A percentile compares a stretch with the other conserved stretches of the same genome.
Conservation (phyloP, 2,113 vertebrate genomes). For the Gnathonemus longibarbis region DNA sequence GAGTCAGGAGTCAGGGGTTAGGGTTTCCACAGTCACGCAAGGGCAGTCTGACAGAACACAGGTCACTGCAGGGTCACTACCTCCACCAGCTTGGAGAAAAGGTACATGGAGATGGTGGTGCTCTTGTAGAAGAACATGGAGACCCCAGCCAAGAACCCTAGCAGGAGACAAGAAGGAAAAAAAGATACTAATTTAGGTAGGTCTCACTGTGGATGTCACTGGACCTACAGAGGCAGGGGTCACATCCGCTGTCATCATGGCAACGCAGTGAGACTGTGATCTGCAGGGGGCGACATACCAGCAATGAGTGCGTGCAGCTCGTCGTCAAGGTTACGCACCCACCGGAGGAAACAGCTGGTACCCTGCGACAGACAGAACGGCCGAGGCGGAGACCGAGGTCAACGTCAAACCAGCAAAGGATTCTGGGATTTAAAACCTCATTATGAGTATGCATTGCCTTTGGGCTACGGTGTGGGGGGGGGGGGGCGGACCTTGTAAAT, state of each 20-base stretch:
- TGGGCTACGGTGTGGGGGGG: neutral
- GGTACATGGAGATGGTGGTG: slow-evolving; percentile 97
- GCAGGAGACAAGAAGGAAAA: neutral
- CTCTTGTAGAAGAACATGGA: slow-evolving; percentile 99
- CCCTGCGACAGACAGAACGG: slow-evolving; percentile 59
- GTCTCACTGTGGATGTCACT: neutral
- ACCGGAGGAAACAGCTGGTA: slow-evolving; percentile 89
- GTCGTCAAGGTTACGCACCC: slow-evolving; percentile 90
- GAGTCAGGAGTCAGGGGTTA: neutral
- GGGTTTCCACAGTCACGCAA: too few species aligned
- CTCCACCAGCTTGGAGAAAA: slow-evolving; percentile 95
- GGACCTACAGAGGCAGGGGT: neutral
- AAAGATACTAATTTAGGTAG: neutral
- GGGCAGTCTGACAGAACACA: neutral
- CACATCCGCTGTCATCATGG: neutral
- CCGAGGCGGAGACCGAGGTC: neutral
- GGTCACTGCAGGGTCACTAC: slow-evolving; percentile 52
- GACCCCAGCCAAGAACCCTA: slow-evolving; percentile 88
- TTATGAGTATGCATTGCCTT: neutral
- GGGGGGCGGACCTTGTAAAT: slow-evolving; percentile 89
- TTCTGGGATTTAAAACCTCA: neutral
- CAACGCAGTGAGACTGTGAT: neutral
- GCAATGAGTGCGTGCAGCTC: slow-evolving; percentile 93
- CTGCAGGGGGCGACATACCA: slow-evolving; percentile 61
- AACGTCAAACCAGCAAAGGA: neutral